Base-by-base conservation (phyloP, 2,888 invertebrate genomes). In the Euplexia lucipara region DNA sequence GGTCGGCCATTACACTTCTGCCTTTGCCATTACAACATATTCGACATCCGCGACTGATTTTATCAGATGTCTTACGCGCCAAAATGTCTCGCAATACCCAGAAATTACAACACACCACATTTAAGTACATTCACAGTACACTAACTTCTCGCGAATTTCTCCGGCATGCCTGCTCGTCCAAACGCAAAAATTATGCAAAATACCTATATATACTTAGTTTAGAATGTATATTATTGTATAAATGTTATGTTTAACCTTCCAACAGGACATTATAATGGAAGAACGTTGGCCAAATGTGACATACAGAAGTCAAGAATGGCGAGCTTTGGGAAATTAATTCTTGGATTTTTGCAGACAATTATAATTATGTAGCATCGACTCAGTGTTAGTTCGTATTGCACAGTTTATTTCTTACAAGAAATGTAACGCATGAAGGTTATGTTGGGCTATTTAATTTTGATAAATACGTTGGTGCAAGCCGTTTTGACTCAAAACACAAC, bases 151-250 rank as follows among this genome's bases (percentile, higher is more conserved):
- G 78, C 65, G 47, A 78, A 78, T 76, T 78, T 76, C 75, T 53
- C 75, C 60, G 0, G 12, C 69, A 48, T 68, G 30, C 48, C 41
- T 34, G 2, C 59, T 53, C 68, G 60, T 48, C 45, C 42, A 52
- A 78, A 75, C 41, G 75, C 70, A 60, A 37, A 61, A 74, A 78
- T 64, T 78, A 76, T 78, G 58, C 78, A 56, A 76, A 75, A 45
- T 61, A 44, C 35, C 37, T 48, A 47, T 35, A 47, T 35, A 45
- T 32, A 47, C 44, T 42, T 39, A 52, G 20, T 44, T 39, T 6
- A 42, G 51, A 45, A 44, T 49, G 26, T 44, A 42, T 53, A 45
- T 26, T 47, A 54, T 78, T 74, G 66, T 74, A 67, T 74, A 78
- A 76, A 66, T 39, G 34, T 62, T 57, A 57, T 57, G 59, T 37